These are phyloP conservation scores for Dryoscopus gambensis DNA, from an alignment of 2,113 vertebrate species.

Conservation along the genomic window DNA sequence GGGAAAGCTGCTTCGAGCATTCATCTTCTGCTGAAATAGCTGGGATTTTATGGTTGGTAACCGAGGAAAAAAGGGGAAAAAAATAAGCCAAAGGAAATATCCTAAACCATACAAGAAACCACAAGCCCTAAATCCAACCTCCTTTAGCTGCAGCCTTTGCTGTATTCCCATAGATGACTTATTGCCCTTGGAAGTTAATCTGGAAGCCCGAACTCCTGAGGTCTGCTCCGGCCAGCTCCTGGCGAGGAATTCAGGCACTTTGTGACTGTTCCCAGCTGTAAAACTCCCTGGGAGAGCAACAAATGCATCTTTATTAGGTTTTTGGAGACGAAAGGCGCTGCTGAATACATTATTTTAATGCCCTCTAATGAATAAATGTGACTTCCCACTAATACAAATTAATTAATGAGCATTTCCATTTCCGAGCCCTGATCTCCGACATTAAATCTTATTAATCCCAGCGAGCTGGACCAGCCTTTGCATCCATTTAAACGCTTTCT, in stretches of 20 bases:
- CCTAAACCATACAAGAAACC: neutral
- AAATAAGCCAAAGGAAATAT: neutral
- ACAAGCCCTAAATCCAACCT: neutral
- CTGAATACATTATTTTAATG: slow-evolving; percentile 14
- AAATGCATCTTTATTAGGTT: neutral
- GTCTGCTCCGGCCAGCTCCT: neutral
- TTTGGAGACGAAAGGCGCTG: neutral
- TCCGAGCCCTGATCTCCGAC: neutral
- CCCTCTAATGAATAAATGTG: neutral
- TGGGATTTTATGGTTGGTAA: neutral
- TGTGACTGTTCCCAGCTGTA: neutral
- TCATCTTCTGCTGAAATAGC: neutral
- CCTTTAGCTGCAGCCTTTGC: neutral
- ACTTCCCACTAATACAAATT: neutral
- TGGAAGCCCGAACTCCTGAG: neutral
- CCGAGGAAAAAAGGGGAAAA: neutral
- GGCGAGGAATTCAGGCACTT: neutral
- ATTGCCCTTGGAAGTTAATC: neutral
- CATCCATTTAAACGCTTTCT: neutral
- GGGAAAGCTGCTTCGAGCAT: neutral
- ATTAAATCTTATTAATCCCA: neutral
- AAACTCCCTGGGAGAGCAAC: neutral
- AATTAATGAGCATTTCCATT: slow-evolving; percentile 22
- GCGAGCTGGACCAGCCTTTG: neutral
- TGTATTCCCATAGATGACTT: neutral